Evolutionary conservation across 2,888 invertebrate genomes (phyloP).

Genomic region (Eilema griseolum): DNA sequence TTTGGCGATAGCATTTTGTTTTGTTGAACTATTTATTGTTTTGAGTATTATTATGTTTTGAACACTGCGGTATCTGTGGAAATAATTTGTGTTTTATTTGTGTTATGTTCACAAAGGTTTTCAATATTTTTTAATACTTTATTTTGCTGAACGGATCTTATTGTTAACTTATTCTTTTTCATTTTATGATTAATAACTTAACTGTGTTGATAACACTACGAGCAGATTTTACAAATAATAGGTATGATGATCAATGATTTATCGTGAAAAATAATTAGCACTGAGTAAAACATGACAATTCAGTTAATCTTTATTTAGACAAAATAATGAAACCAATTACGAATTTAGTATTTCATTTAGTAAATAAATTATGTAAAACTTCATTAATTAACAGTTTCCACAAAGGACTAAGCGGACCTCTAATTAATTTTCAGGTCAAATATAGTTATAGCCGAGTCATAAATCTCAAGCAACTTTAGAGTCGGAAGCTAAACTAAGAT

Average conservation of each 20-base stretch:
- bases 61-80: not conserved
- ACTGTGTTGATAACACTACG: not conserved
- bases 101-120: not conserved
- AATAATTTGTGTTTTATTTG: not conserved
- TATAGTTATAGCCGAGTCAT: conserved; percentile 58
- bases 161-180: no score
- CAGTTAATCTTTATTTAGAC: not conserved
- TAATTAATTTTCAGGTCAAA: conserved; percentile 61
- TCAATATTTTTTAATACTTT: not conserved
- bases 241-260: not conserved
- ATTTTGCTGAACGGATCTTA: no score
- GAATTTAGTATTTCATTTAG: conserved; percentile 21
- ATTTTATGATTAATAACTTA: not conserved
- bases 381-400: conserved; percentile 38
- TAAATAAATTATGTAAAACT: conserved; percentile 29
- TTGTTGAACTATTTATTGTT: conserved; percentile 24
- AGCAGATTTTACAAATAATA: not conserved
- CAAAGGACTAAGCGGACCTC: conserved; percentile 39
- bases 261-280: not conserved
- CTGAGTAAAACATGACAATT: not conserved
- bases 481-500: conserved; percentile 54
- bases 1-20: conserved; percentile 34
- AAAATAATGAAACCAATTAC: not conserved
- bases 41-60: conserved; percentile 1
- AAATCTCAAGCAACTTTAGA: conserved; percentile 59